phyloP scores from a whole-genome alignment of 2,888 invertebrate species.

The Pherbina coryleti region DNA sequence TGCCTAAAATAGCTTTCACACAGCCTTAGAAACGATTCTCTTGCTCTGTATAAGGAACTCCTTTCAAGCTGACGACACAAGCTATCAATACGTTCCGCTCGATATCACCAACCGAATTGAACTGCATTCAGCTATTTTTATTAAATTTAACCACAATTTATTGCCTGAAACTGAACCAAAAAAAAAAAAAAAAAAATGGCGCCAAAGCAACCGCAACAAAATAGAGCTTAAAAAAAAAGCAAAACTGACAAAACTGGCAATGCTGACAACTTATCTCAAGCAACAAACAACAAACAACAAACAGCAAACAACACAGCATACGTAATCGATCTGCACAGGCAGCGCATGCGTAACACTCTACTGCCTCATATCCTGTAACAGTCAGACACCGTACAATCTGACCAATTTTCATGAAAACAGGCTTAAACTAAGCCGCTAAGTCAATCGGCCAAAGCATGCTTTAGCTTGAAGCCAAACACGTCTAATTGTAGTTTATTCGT shows the following conservation, averaged over 20 bases:
- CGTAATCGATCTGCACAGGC: slow-evolving; percentile 4
- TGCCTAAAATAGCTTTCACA: too few species aligned
- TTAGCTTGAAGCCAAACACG: not conserved
- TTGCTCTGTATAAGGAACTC: not conserved
- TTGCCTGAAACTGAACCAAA: not conserved
- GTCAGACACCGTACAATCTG: not conserved
- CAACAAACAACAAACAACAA: not conserved
- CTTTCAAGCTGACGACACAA: not conserved
- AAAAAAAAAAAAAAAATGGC: not conserved
- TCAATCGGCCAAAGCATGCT: slow-evolving; percentile 26
- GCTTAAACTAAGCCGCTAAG: slow-evolving; percentile 28
- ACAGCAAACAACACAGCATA: not conserved
- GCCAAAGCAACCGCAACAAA: slow-evolving; percentile 7
- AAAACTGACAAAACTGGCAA: not conserved
- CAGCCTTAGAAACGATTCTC: too few species aligned
- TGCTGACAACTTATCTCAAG: not conserved
- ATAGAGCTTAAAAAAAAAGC: not conserved
- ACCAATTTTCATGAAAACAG: not conserved
- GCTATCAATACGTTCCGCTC: not conserved
- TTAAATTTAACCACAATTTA: slow-evolving; percentile 17
- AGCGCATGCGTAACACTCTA: slow-evolving; percentile 19
- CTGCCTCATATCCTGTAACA: slow-evolving; percentile 21
- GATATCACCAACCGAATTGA: not conserved
- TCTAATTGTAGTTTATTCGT: slow-evolving; percentile 9
- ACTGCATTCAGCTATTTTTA: not conserved